Conservation (phyloP, 2,888 invertebrate genomes). For the Steinernema carpocapsae region DNA sequence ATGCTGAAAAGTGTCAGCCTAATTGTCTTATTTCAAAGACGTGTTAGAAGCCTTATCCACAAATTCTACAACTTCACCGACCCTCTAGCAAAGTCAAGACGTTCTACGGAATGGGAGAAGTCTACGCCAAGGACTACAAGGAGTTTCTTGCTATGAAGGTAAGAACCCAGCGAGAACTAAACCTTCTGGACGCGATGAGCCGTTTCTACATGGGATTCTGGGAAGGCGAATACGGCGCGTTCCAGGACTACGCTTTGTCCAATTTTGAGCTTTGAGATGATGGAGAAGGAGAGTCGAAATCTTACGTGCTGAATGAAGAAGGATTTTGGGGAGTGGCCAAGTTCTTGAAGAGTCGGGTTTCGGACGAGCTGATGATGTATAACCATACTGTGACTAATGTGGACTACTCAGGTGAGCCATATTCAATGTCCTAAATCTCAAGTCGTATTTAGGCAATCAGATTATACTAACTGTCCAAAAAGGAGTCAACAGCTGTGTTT, state of each 20-base stretch:
- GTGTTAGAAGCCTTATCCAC: no score
- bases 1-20: no score
- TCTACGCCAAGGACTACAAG: conserved; percentile 11
- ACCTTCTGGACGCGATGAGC: conserved; percentile 57
- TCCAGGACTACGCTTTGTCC: neutral
- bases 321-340: conserved; percentile 58
- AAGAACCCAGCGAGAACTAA: conserved; percentile 45
- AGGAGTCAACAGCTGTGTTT: neutral
- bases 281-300: conserved; percentile 54
- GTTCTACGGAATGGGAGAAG: neutral
- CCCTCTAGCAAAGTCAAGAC: neutral
- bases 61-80: conserved; percentile 41
- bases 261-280: conserved; percentile 53
- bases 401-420: conserved; percentile 43
- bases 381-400: conserved; percentile 55
- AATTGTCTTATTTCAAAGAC: no score
- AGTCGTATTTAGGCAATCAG: neutral
- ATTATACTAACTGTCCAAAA: neutral
- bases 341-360: conserved; percentile 47
- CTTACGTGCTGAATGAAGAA: conserved; percentile 54
- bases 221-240: conserved; percentile 64
- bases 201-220: conserved; percentile 58
- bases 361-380: conserved; percentile 48
- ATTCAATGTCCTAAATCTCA: no score
- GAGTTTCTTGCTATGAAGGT: conserved; percentile 37